Conservation (phyloP, 2,797 vertebrate species). For the Eptatretus atami region DNA sequence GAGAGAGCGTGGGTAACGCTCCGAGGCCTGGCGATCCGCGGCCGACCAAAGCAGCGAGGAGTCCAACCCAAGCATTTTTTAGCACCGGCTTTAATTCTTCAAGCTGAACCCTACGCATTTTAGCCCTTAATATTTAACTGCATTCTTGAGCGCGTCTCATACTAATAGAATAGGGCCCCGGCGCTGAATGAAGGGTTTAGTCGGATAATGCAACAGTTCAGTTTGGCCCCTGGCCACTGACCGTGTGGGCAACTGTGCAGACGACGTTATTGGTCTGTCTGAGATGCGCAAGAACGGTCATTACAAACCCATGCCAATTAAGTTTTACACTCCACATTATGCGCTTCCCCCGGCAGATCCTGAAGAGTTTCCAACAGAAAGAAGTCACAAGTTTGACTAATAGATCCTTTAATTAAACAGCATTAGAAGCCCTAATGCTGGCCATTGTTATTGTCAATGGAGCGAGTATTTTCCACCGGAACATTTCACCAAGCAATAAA, state of each 20-base stretch:
- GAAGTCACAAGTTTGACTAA: conserved; percentile 2
- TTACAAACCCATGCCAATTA: not conserved
- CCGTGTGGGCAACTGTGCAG: not conserved
- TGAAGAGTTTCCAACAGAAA: conserved; percentile 5
- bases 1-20: conserved; percentile 1
- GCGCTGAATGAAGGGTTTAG: not conserved
- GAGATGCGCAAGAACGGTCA: not conserved
- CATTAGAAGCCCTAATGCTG: not conserved
- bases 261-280: conserved; percentile 1
- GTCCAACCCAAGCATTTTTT: not conserved
- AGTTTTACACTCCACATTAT: not conserved
- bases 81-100: not conserved
- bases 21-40: not conserved
- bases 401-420: conserved; percentile 5
- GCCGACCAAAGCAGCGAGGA: not conserved
- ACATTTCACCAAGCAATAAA: conserved; percentile 3
- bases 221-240: not conserved
- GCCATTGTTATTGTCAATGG: conserved; percentile 1
- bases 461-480: not conserved
- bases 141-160: conserved; percentile 3
- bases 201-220: conserved; percentile 4
- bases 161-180: not conserved
- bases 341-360: not conserved
- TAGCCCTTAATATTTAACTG: conserved; percentile 3
- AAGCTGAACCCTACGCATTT: conserved; percentile 1